Evolutionary conservation across 2,113 vertebrate genomes (phyloP), one percentile per base, ranked within the genome.

Genomic region (Cyanoliseus patagonus): DNA sequence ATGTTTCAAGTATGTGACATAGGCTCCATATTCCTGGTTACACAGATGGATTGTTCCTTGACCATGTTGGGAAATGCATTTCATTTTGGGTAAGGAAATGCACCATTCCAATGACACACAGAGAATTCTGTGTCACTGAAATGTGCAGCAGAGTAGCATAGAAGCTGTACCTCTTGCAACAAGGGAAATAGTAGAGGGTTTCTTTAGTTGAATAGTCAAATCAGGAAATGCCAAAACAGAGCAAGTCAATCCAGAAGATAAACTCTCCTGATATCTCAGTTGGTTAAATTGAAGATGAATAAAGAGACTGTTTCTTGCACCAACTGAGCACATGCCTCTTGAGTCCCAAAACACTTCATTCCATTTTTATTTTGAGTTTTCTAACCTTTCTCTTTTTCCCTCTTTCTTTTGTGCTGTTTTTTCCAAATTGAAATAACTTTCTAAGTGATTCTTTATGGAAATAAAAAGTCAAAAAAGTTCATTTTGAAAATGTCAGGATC

Each of bases 401-500:
- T 10, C 10, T 70, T 57, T 67, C 7, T n/a, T 51, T 49, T 10
- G 5, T 44, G 15, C 9, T 23, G 9, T 9, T n/a, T n/a, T 57
- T 39, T 0, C 24, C 8, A 80, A 76, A 4, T 33, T 53, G 28
- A 86, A 93, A 31, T 24, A 24, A 41, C 9, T 46, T 90, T 88
- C 69, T 25, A 88, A 86, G 37, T 25, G 15, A 23, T 25, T 11
- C 4, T 80, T 88, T 66, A 73, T 62, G 69, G n/a, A 69, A 86
- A 64, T 9, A 57, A 70, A 52, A 74, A 74, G 68, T 77, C 68
- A 62, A 77, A 88, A 73, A 83, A 2, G 17, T 68, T 80, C 4
- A 30, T 90, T 88, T 83, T 66, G 22, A 67, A 95, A 95, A 96
- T 88, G 82, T 82, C 69, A 90, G 66, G 44, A 62, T 67, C 47